Evolutionary conservation across 2,113 vertebrate genomes (phyloP).

Genomic region (Blennius ocellaris): DNA sequence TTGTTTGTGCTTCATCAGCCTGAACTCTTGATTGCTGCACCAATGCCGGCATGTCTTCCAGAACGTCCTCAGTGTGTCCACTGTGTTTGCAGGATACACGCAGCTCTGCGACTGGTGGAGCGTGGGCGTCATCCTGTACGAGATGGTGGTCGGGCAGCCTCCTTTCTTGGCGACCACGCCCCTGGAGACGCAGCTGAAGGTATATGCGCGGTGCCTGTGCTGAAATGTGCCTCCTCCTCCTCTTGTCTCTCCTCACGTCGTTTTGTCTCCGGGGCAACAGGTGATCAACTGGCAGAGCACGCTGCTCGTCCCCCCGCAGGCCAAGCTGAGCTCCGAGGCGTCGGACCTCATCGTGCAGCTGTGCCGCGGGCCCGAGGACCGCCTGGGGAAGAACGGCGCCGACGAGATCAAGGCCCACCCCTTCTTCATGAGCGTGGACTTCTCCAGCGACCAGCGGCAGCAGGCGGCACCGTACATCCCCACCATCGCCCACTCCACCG

Average conservation of each 20-base stretch:
- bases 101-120: constrained; percentile 99
- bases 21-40: too few relatives aligned
- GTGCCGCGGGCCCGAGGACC: constrained; percentile 95
- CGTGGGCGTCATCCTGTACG: constrained; percentile 98
- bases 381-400: constrained; percentile 92
- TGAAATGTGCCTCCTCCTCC: background rate
- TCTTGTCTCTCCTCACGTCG: background rate
- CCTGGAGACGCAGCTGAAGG: constrained; percentile 98
- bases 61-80: background rate
- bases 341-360: constrained; percentile 95
- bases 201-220: constrained; percentile 80
- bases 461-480: constrained; percentile 94
- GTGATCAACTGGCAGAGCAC: constrained; percentile 98
- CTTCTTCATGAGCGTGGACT: constrained; percentile 94
- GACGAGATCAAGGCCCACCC: constrained; percentile 98
- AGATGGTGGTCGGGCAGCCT: constrained; percentile 99
- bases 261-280: constrained; percentile 74
- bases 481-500: constrained; percentile 94
- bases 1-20: too few relatives aligned
- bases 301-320: constrained; percentile 92
- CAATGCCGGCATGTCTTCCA: background rate
- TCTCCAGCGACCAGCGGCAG: constrained; percentile 93
- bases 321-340: constrained; percentile 93
- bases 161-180: constrained; percentile 96
- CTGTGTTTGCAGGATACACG: constrained; percentile 86